Base-by-base conservation (phyloP, 1,140 invertebrate genomes). In the Drosophila tristis region DNA sequence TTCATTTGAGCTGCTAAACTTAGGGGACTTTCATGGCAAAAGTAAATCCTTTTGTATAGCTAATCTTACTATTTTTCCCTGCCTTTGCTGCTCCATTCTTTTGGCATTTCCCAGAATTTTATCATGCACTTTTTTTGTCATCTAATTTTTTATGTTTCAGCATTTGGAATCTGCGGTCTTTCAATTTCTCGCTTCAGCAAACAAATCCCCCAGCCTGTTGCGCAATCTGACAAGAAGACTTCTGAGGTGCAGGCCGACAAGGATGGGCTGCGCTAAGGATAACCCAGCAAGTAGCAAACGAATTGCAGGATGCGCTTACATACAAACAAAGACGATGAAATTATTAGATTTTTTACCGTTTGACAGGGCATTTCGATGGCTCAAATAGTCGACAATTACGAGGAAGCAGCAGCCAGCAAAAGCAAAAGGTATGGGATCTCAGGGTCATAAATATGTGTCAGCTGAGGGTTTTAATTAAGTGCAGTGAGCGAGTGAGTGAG, bases 281-380 rank as follows among this genome's bases (percentile, higher is more conserved):
- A 75, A 35, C 42, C 42, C 39, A 53, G 70, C 68, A 85, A 80
- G 72, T 73, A 59, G 20, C 78, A 78, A 77, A 78, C 74, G 74
- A 59, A 74, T 84, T 80, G 73, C 72, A 48, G 58, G 23, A 56
- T 48, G 39, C 25, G 45, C 15, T 29, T 9, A 15, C 26, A 56
- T 4, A 20, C 29, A 43, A 51, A 75, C 53, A 79, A 80, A 76
- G 67, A 50, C 48, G 54, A 39, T 60, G 61, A 78, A 87, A 89
- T 79, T 89, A 87, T 87, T 89, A 49, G 63, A 86, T 82, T 66
- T 75, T 85, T 59, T 85, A 70, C 56, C 73, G 81, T 86, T 85
- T 86, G 70, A 75, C 66, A 80, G 54, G 11, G 66, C n/a, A 62
- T 50, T 76, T 56, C 53, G 54, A 57, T 54, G 9, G 29, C 25